Percentiles rank a stretch among this genome's conserved stretches.
phyloP scores from a whole-genome alignment of 2,113 vertebrate species.

The Lepus timidus region DNA sequence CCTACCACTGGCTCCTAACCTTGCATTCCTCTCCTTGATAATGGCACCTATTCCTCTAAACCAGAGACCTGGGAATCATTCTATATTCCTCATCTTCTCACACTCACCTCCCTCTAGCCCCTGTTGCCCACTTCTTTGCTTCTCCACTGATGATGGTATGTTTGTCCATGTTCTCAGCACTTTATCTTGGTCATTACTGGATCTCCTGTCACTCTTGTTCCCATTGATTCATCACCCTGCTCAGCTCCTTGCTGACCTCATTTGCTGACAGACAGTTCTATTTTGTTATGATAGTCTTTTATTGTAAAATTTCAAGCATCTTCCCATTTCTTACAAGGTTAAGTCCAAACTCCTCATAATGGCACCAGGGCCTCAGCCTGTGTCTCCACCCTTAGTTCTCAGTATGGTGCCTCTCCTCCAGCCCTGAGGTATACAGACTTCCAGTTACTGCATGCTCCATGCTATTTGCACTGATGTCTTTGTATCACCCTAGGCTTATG shows the following conservation, averaged over 20 bases:
- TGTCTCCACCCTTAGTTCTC: background rate
- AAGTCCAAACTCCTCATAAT: background rate
- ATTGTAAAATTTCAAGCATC: background rate
- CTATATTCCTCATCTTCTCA: background rate
- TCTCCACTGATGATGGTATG: background rate
- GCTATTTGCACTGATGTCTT: background rate
- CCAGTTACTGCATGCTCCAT: background rate
- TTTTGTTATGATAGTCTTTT: background rate
- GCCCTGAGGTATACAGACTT: no score
- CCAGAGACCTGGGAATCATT: background rate
- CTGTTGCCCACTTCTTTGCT: background rate
- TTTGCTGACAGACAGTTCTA: background rate
- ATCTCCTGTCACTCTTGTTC: background rate
- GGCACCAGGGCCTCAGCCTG: background rate
- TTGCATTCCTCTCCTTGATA: background rate
- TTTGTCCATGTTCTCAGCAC: background rate
- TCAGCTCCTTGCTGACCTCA: background rate
- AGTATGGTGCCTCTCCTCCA: no score
- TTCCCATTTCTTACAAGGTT: background rate
- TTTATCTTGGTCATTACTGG: background rate
- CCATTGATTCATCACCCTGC: background rate
- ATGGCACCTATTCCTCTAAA: background rate
- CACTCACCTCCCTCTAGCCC: background rate
- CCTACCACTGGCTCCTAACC: background rate
- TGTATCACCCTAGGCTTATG: background rate